Evolutionary conservation across 1,140 invertebrate genomes (phyloP), one percentile per base, ranked within the genome.

Genomic region (Geopemphigus sp.): DNA sequence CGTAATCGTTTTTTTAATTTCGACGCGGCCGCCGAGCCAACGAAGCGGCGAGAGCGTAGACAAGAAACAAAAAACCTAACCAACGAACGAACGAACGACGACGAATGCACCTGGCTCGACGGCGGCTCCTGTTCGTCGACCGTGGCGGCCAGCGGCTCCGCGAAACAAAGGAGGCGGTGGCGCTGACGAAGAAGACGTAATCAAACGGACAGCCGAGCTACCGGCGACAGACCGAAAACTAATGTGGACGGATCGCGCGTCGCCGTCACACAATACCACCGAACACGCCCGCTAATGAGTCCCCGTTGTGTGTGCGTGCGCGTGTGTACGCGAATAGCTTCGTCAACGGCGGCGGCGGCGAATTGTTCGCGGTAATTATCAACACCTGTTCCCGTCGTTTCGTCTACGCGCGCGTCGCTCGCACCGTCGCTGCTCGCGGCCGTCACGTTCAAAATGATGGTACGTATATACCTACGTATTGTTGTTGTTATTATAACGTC

Each of bases 361-460:
- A 50, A 53, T 47, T 15, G 74, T 78, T 63, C 50, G 74, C 74
- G 74, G 74, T 78, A 78, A 78, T 78, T 63, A 78, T 61, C 45
- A 72, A 57, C 74, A 78, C 74, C 74, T 78, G 74, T 78, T 32
- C 39, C n/a, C 56, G 24, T 3, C 3, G 8, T 8, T 39, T 39
- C 32, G 32, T 39, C 32, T 39, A 22, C n/a, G 5, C 8, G 11
- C 56, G 22, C 56, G 5, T 8, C 56, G 5, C 54, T 11, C 39
- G 5, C 39, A 5, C 39, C 39, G 11, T 45, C 39, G n/a, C n/a
- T n/a, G n/a, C 32, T 24, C 64, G 12, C 64, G 32, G 15, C 64
- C 64, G 64, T 22, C 39, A 47, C 19, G 61, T 39, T 64, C n/a
- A n/a, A n/a, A n/a, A n/a, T n/a, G n/a, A n/a, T n/a, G n/a, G n/a